These are phyloP conservation scores for Chaunax sp. DNA, from an alignment of 2,797 vertebrate species.

Conservation along the genomic window DNA sequence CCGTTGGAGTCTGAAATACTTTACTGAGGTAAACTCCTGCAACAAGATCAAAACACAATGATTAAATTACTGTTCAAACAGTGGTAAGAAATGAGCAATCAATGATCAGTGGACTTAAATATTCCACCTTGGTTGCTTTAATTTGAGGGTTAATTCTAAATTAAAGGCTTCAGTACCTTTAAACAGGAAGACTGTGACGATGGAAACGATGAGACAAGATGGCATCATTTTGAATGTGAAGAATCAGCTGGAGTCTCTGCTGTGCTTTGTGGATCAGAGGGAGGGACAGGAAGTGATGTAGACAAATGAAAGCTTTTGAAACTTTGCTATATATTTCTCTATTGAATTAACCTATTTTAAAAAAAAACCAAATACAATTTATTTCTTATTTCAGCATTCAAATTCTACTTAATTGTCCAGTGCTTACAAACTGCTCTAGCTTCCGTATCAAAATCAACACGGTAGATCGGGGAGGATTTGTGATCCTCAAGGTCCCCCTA, in stretches of 20 bases:
- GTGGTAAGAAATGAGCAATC: no score
- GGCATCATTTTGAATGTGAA: slow-evolving; percentile 39
- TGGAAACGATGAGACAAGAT: slow-evolving; percentile 5
- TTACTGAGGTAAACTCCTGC: slow-evolving; percentile 51
- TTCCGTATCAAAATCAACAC: no score
- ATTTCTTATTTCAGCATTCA: no score
- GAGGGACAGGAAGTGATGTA: slow-evolving; percentile 27
- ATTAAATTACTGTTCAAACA: not conserved
- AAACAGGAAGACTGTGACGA: slow-evolving; percentile 27
- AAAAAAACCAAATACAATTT: no score
- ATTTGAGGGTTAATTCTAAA: not conserved
- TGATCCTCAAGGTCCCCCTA: slow-evolving; percentile 7
- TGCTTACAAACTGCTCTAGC: no score
- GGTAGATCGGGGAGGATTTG: no score
- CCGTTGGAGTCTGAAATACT: slow-evolving; percentile 50
- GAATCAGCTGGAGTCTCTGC: not conserved
- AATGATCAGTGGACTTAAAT: no score
- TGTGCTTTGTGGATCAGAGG: not conserved
- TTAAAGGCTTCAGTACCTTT: slow-evolving; percentile 33
- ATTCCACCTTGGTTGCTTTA: no score
- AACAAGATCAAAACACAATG: not conserved
- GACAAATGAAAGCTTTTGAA: no score
- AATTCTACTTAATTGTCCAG: no score
- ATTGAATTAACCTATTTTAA: no score
- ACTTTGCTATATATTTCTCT: no score